phyloP scores from a whole-genome alignment of 1,140 invertebrate genomes.

The Ceratina calcarata region DNA sequence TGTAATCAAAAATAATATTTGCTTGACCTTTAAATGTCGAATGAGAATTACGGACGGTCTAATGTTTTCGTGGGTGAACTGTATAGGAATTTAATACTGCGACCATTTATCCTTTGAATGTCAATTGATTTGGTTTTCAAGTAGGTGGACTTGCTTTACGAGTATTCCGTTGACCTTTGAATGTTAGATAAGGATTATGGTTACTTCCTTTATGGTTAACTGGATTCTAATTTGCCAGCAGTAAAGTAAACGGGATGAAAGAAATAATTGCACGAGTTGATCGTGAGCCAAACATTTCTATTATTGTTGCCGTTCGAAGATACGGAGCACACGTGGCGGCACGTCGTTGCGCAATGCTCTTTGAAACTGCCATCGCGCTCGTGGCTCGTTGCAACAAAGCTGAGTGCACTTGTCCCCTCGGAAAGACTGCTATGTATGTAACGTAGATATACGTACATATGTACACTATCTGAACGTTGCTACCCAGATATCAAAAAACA shows the following conservation, averaged over 20 bases:
- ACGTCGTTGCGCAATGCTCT: background rate
- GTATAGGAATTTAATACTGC: no score
- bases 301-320: constrained; percentile 22
- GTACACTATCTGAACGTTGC: background rate
- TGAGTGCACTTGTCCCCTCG: background rate
- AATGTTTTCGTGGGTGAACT: no score
- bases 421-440: background rate
- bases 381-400: constrained; percentile 8
- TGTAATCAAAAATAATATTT: no score
- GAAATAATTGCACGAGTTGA: constrained; percentile 15
- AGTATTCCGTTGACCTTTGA: no score
- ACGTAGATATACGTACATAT: no score
- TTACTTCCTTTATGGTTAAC: no score
- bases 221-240: background rate
- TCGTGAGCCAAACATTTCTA: constrained; percentile 21
- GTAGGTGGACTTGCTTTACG: no score
- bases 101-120: no score
- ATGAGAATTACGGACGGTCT: no score
- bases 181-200: no score
- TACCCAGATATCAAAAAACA: background rate
- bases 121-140: no score
- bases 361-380: constrained; percentile 2
- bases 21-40: no score
- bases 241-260: background rate
- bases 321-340: background rate